These are phyloP conservation scores for Myotis brandtii DNA, from an alignment of 2,113 vertebrate species.

Conservation along the genomic window DNA sequence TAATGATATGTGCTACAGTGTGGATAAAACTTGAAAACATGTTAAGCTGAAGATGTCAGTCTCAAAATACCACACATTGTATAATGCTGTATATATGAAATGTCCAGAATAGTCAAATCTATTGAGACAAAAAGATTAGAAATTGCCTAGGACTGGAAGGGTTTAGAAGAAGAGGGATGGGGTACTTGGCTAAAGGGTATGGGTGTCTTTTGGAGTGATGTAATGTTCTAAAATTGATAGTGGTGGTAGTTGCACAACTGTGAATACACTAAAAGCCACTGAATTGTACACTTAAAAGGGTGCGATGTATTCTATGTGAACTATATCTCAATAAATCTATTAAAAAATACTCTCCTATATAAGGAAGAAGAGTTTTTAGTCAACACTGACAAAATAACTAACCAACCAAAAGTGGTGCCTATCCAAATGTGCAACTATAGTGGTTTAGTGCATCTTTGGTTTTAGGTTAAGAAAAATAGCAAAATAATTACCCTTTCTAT, in stretches of 20 bases:
- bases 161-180: background rate
- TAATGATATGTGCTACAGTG: background rate
- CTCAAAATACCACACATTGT: background rate
- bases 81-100: background rate
- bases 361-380: background rate
- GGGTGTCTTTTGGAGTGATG: background rate
- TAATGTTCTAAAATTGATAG: background rate
- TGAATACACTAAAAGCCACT: background rate
- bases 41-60: background rate
- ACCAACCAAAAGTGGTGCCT: background rate
- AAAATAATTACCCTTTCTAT: slow-evolving; percentile 89
- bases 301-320: background rate
- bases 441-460: background rate
- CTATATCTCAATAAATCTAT: background rate
- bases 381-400: slow-evolving; percentile 30
- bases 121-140: slow-evolving; percentile 1
- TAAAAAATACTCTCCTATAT: background rate
- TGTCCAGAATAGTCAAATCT: background rate
- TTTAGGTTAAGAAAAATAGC: background rate
- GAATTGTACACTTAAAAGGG: background rate
- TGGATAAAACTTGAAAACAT: background rate
- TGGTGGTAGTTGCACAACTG: background rate
- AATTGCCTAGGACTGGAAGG: background rate
- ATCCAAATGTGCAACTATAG: background rate
- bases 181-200: background rate